Base-by-base conservation (phyloP, 2,888 invertebrate species). In the Oasisia sp. region DNA sequence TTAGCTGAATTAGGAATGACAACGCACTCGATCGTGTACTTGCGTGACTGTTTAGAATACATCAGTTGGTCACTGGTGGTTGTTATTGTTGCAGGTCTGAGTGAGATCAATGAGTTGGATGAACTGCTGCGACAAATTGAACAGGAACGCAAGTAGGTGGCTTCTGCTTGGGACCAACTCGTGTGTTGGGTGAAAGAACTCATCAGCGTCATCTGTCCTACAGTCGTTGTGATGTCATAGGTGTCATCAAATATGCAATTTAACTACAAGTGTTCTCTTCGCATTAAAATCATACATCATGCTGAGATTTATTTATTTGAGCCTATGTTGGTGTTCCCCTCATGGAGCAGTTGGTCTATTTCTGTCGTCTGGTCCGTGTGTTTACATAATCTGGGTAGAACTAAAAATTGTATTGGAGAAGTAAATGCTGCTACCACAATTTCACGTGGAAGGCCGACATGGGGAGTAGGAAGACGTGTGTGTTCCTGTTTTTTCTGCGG, bases 51-150 rank as follows among this genome's bases (percentile, higher is more conserved):
- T n/a, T n/a, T n/a, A n/a, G n/a, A n/a, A n/a, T n/a, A n/a, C n/a
- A n/a, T n/a, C 91, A 45, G 91, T 91, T 38, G 32, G 91, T 44
- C 44, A 12, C 50, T 45, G 50, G 44, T 19, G 45, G 45, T 45
- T 91, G 19, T 91, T 32, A n/a, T 45, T 91, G 19, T 91, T 32
- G 4, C 91, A 92, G 92, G 98, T 91, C 97, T 98, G 92, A 97
- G 97, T 94, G 98, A 99, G 97, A 98, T 98, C 74, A 93, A 93
- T n/a, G 93, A 94, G 27, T 91, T 95, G 91, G 93, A 93, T 38
- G 94, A 94, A 91, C 93, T 92, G 44, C 92, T 95, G 38, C 90
- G 92, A 92, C 92, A 93, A 14, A 38, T 94, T 19, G 93, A 93
- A 56, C 90, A 91, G 0, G 92, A 93, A 92, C 94, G 94, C 89